phyloP scores from a whole-genome alignment of 2,888 invertebrate genomes.

The Romanomermis culicivorax region DNA sequence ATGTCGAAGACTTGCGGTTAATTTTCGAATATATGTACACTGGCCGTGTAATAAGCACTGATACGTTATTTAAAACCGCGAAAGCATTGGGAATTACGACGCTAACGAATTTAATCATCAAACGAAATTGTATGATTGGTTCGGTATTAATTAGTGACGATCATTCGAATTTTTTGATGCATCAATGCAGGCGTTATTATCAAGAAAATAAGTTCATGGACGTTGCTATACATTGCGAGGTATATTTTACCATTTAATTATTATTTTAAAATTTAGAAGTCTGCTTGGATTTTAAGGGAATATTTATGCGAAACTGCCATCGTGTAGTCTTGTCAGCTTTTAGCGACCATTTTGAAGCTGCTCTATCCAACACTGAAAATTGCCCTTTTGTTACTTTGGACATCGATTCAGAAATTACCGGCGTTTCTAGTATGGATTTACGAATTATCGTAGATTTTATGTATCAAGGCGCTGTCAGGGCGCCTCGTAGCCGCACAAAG shows the following conservation, averaged over 20 bases:
- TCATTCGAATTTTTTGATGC: constrained; percentile 13
- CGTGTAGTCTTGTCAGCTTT: constrained; percentile 16
- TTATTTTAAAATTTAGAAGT: not conserved
- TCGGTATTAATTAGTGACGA: constrained; percentile 7
- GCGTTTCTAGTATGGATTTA: constrained; percentile 12
- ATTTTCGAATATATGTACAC: constrained; percentile 15
- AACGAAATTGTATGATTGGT: not conserved
- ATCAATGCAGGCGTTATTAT: constrained; percentile 12
- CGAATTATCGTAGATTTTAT: constrained; percentile 15
- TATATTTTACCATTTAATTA: not conserved
- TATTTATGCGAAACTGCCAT: constrained; percentile 12
- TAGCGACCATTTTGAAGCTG: constrained; percentile 13
- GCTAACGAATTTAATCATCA: not conserved
- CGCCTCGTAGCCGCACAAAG: not conserved
- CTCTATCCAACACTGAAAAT: constrained; percentile 12
- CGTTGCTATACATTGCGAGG: constrained; percentile 12
- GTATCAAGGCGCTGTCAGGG: constrained; percentile 11
- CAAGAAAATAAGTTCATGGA: constrained; percentile 14
- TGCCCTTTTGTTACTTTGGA: constrained; percentile 6
- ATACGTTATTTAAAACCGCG: constrained; percentile 2
- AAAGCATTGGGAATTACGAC: constrained; percentile 9
- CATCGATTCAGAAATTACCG: constrained; percentile 10
- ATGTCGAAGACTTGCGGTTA: constrained; percentile 10
- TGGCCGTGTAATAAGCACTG: constrained; percentile 6
- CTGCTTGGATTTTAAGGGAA: not conserved